Evolutionary conservation across 2,797 vertebrate species (phyloP).

Genomic region (Premnoplex brunnescens): DNA sequence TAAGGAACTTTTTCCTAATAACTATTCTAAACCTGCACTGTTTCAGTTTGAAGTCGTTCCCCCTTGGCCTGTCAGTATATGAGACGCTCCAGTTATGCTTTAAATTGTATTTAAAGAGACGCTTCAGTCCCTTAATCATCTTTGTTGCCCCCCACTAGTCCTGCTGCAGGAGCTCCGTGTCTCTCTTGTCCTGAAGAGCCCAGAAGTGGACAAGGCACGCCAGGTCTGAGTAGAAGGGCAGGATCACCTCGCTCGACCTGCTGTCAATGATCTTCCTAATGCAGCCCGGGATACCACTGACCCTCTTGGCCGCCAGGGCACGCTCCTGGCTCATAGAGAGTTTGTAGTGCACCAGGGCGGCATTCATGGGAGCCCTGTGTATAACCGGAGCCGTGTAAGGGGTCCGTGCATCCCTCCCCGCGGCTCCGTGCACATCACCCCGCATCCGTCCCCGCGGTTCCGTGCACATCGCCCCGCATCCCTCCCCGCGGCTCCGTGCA

Average conservation of each 20-base stretch:
- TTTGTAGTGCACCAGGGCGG: background rate
- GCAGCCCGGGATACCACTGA: background rate
- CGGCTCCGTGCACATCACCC: no score
- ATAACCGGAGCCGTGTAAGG: accelerated
- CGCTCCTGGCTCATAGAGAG: background rate
- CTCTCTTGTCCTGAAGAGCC: background rate
- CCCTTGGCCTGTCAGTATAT: background rate
- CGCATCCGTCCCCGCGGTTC: no score
- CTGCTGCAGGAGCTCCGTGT: background rate
- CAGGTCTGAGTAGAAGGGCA: background rate
- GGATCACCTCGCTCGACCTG: background rate
- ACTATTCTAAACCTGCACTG: background rate
- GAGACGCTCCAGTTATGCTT: background rate
- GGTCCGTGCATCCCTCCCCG: no score
- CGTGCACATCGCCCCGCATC: no score
- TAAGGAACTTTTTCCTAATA: background rate
- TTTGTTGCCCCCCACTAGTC: background rate
- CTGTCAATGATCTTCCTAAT: background rate
- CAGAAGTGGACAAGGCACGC: background rate
- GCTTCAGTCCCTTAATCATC: background rate
- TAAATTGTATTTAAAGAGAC: background rate
- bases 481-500: no score
- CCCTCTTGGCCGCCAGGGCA: background rate
- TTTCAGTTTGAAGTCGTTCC: background rate
- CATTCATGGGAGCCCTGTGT: no score